A percentile compares a stretch with the other conserved stretches of the same genome.
These are phyloP conservation scores for Bufo gargarizans DNA, from an alignment of 2,113 vertebrate species.

Conservation along the genomic window DNA sequence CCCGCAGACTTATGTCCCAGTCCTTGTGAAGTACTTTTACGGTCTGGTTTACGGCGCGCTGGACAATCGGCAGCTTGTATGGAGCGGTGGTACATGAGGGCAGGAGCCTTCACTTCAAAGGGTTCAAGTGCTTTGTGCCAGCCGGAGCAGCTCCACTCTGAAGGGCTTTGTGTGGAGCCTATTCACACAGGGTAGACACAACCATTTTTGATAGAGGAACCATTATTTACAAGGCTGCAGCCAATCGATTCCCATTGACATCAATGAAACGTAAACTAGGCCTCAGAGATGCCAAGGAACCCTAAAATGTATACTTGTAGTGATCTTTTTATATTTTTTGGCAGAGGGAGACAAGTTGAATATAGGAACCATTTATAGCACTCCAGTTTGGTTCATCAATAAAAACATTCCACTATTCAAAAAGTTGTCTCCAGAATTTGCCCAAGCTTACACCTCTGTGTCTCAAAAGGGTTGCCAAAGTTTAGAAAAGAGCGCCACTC, in stretches of 20 bases:
- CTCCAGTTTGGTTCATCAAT: background rate
- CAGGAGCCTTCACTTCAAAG: background rate
- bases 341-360: background rate
- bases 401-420: background rate
- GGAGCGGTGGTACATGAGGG: background rate
- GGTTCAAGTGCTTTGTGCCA: background rate
- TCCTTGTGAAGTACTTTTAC: constrained; percentile 6
- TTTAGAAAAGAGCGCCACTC: too few species aligned
- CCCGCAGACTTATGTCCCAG: background rate
- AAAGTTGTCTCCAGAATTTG: background rate
- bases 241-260: background rate
- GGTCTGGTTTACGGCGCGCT: background rate
- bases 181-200: background rate
- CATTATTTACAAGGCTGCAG: background rate
- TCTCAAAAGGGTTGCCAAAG: too few species aligned
- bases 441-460: background rate
- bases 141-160: background rate
- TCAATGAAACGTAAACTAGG: background rate
- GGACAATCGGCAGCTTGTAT: constrained; percentile 9
- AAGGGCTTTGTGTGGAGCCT: background rate
- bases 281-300: too few species aligned
- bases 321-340: background rate
- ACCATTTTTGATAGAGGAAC: background rate
- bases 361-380: background rate
- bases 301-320: background rate